These are phyloP conservation scores for Grallaria varia DNA, from an alignment of 2,113 vertebrate genomes.

Conservation along the genomic window DNA sequence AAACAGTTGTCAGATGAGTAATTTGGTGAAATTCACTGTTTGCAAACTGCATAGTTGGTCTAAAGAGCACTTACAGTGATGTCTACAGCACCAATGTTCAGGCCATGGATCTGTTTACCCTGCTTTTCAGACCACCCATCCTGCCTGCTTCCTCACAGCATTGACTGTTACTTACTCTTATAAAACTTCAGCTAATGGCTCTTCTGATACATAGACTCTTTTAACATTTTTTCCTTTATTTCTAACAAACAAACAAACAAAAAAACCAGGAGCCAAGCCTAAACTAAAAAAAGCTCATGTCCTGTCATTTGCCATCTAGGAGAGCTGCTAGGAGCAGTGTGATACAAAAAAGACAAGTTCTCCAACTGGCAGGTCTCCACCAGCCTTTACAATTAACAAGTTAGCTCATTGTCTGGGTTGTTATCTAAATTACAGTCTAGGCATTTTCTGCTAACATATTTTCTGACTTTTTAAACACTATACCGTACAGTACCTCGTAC, in stretches of 20 bases:
- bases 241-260: too few species aligned
- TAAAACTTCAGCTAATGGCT: neutral
- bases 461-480: constrained; percentile 66
- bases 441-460: constrained; percentile 66
- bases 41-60: neutral
- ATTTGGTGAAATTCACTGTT: neutral
- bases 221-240: neutral
- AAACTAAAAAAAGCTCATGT: neutral
- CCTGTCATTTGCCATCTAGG: constrained; percentile 6
- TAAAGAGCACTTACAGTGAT: neutral
- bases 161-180: neutral
- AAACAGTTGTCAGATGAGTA: neutral
- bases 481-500: constrained; percentile 54
- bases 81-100: neutral
- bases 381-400: constrained; percentile 62
- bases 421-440: constrained; percentile 72
- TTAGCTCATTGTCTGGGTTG: constrained; percentile 46
- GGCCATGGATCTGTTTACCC: neutral
- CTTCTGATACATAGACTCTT: neutral
- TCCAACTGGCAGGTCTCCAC: constrained; percentile 54
- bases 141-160: neutral
- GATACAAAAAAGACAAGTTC: constrained; percentile 47
- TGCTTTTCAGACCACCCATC: constrained; percentile 44
- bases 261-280: too few species aligned
- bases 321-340: neutral